Evolutionary conservation across 2,888 invertebrate species (phyloP).

Genomic region (Ceraclea dissimilis): DNA sequence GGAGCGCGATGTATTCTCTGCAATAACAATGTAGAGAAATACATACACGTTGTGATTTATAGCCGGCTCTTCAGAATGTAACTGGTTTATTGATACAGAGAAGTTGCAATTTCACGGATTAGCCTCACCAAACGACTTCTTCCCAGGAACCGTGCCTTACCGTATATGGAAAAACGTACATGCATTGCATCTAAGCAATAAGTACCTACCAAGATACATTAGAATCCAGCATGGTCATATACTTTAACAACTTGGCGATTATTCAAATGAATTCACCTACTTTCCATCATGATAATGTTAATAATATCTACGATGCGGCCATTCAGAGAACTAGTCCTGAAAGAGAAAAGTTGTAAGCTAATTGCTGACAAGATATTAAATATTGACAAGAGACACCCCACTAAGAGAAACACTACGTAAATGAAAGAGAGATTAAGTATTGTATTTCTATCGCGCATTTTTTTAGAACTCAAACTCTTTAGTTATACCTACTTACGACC

Average conservation of each 20-base stretch:
- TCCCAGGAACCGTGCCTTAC: constrained; percentile 14
- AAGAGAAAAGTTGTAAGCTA: neutral
- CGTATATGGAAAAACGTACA: constrained; percentile 11
- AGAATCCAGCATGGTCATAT: neutral
- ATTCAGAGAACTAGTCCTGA: neutral
- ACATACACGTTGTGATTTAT: neutral
- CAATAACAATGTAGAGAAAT: neutral
- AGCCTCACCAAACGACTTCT: constrained; percentile 7
- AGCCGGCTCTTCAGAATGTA: constrained; percentile 1
- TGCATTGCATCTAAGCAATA: neutral
- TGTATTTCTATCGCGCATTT: too few relatives aligned
- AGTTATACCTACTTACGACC: too few relatives aligned
- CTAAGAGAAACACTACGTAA: too few relatives aligned
- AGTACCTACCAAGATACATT: neutral
- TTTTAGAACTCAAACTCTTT: too few relatives aligned
- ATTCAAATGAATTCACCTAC: neutral
- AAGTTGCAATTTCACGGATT: constrained; percentile 16
- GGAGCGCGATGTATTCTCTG: neutral
- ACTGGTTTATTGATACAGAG: constrained; percentile 20
- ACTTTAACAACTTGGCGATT: neutral
- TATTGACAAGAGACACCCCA: too few relatives aligned
- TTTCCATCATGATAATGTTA: neutral
- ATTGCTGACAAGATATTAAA: too few relatives aligned
- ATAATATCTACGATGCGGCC: neutral
- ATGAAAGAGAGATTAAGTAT: too few relatives aligned